These are phyloP conservation scores for Hyaena hyaena DNA, from an alignment of 2,113 vertebrate species.

Conservation along the genomic window DNA sequence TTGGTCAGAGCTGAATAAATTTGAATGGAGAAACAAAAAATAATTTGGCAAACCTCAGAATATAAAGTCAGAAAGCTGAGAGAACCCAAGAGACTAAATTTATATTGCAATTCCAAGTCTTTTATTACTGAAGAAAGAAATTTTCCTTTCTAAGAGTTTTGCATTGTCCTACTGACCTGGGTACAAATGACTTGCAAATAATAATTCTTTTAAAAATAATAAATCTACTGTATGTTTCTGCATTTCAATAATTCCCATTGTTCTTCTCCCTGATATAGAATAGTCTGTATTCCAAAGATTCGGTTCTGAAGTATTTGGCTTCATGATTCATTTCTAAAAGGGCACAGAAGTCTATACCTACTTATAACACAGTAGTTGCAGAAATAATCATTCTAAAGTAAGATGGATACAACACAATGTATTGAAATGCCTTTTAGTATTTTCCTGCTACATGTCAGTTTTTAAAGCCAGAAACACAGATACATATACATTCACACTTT, in stretches of 20 bases:
- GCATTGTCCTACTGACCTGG: neutral
- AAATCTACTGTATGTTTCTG: neutral
- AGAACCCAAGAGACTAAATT: neutral
- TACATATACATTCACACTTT: neutral
- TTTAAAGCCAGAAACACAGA: neutral
- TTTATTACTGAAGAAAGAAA: neutral
- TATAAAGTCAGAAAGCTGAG: neutral
- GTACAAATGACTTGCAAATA: neutral
- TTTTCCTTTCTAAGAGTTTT: neutral
- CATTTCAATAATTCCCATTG: neutral
- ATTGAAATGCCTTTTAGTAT: conserved; percentile 3
- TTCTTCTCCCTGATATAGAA: neutral
- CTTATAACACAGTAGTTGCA: neutral
- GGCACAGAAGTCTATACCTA: neutral
- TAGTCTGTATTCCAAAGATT: neutral
- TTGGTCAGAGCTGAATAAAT: neutral
- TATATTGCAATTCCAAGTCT: neutral
- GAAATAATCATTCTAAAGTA: conserved; percentile 49
- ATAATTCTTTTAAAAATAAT: neutral
- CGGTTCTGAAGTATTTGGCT: neutral
- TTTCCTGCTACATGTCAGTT: neutral
- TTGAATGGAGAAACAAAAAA: neutral
- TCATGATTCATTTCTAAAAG: conserved; percentile 34
- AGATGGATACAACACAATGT: neutral
- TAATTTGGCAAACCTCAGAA: neutral